phyloP scores from a whole-genome alignment of 2,888 invertebrate genomes.

The Xiphydria camelus region DNA sequence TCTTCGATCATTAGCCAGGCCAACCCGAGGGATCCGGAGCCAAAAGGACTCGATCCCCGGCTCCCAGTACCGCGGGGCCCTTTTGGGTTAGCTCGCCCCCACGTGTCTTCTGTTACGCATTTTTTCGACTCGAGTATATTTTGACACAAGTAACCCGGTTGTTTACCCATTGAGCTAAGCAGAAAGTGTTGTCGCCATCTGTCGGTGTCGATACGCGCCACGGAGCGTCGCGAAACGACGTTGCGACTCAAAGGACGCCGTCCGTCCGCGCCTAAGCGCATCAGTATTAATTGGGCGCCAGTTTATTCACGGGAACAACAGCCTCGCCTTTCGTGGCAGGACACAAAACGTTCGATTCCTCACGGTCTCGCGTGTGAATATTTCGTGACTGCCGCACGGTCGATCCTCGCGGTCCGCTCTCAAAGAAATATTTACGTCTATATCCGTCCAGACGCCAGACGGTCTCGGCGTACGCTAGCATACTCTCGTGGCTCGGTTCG shows the following conservation, averaged over 20 bases:
- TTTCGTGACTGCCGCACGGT: no score
- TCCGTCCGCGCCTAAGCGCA: conserved; percentile 24
- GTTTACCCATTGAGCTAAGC: conserved; percentile 30
- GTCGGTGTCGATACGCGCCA: conserved; percentile 49
- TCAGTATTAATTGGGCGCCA: conserved; percentile 31
- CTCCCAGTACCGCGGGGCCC: conserved; percentile 20
- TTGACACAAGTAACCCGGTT: conserved; percentile 32
- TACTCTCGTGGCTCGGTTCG: no score
- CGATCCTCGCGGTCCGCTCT: no score
- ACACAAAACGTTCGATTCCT: no score
- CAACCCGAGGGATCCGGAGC: conserved; percentile 35
- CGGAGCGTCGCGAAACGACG: conserved; percentile 46
- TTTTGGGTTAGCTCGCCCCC: conserved; percentile 17
- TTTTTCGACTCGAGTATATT: conserved; percentile 27
- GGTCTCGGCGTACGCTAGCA: no score
- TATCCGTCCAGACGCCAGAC: no score
- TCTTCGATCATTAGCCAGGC: conserved; percentile 54
- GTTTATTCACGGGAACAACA: no score
- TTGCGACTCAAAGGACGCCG: conserved; percentile 34
- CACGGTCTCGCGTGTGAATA: no score
- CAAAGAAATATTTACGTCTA: no score
- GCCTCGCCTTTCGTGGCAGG: no score
- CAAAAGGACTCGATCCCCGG: conserved; percentile 15
- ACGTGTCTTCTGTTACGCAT: conserved; percentile 28
- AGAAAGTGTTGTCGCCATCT: conserved; percentile 38